Percentiles rank a stretch among this genome's conserved stretches.
Evolutionary conservation across 2,113 vertebrate genomes (phyloP).

Genomic region (Peromyscus leucopus): DNA sequence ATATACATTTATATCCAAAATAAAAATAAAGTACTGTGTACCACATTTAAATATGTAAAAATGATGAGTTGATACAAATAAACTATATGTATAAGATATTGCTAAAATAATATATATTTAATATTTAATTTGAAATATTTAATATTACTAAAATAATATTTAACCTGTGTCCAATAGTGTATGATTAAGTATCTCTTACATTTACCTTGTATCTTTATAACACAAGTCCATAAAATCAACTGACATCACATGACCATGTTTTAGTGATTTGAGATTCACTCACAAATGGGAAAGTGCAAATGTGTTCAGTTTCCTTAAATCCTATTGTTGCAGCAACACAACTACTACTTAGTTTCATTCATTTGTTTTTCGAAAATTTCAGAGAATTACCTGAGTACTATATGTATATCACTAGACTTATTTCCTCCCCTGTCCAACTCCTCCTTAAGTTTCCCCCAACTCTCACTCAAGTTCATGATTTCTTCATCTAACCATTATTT

Average conservation of each 20-base stretch:
- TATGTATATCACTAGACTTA: neutral
- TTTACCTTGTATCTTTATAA: neutral
- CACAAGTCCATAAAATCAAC: neutral
- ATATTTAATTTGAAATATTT: neutral
- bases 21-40: neutral
- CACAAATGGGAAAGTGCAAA: neutral
- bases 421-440: neutral
- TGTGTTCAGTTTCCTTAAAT: neutral
- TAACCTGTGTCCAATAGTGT: neutral
- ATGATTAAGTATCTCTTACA: neutral
- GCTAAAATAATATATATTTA: neutral
- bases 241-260: neutral
- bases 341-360: neutral
- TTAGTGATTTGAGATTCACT: neutral
- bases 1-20: neutral
- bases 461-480: neutral
- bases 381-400: neutral
- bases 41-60: neutral
- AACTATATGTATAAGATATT: neutral
- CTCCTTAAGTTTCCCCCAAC: neutral
- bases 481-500: neutral
- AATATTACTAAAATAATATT: neutral
- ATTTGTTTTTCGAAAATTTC: neutral
- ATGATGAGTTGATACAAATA: neutral
- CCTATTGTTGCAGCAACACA: fast-evolving